Conservation (phyloP, 2,797 vertebrate species). For the Hippoglossus hippoglossus region DNA sequence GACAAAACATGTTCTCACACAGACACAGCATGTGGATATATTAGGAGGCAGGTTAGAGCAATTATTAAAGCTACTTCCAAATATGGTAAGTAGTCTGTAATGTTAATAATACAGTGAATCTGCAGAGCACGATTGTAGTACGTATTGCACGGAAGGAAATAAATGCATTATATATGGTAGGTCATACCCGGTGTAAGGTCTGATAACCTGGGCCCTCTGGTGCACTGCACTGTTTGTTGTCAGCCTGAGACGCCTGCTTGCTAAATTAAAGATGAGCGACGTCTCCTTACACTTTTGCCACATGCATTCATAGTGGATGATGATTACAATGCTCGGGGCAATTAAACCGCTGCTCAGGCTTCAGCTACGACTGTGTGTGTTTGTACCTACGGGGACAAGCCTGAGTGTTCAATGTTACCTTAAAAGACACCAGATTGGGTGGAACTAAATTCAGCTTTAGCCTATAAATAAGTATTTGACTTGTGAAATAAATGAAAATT, state of each 20-base stretch:
- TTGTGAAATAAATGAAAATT: background rate
- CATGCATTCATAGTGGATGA: constrained; percentile 24
- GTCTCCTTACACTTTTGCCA: constrained; percentile 26
- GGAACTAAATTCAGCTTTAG: background rate
- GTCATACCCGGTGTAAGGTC: constrained; percentile 2
- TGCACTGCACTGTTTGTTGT: background rate
- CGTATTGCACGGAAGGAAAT: background rate
- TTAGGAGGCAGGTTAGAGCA: background rate
- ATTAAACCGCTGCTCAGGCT: constrained; percentile 42
- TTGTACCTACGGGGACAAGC: background rate
- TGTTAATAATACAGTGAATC: background rate
- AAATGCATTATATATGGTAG: background rate
- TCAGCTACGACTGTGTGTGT: constrained; percentile 16
- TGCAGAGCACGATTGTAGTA: background rate
- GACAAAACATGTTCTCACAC: too few relatives aligned
- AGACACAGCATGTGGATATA: background rate
- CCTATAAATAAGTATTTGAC: constrained; percentile 7
- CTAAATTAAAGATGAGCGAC: constrained; percentile 52
- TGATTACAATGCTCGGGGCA: constrained; percentile 36
- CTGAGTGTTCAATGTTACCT: constrained; percentile 1
- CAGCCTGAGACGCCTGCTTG: constrained; percentile 25
- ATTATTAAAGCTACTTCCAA: background rate
- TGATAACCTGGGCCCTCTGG: background rate
- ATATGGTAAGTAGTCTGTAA: background rate
- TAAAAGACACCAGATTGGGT: background rate